Evolutionary conservation across 2,797 vertebrate species (phyloP).

Genomic region (Gouania willdenowi): DNA sequence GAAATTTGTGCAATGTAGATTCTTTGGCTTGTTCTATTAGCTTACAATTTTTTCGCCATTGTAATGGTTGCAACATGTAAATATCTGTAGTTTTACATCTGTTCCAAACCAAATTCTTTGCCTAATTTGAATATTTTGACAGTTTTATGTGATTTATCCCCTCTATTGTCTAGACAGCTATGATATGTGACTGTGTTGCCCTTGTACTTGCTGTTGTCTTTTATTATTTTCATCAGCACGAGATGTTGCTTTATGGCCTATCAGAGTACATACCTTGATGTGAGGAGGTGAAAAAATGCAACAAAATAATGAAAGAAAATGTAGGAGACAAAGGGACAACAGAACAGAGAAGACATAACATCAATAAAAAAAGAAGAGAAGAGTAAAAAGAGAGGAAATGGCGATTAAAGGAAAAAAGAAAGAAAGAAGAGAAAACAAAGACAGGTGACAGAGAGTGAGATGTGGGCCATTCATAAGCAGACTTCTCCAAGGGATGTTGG

Average conservation of each 20-base stretch:
- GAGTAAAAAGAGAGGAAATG: slow-evolving; percentile 39
- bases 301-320: slow-evolving; percentile 38
- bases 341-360: slow-evolving; percentile 64
- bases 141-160: slow-evolving; percentile 41
- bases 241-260: slow-evolving; percentile 36
- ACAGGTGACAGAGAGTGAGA: slow-evolving; percentile 58
- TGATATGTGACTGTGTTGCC: slow-evolving; percentile 28
- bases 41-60: slow-evolving; percentile 23
- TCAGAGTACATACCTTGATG: slow-evolving; percentile 51
- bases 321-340: slow-evolving; percentile 46
- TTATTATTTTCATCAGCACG: slow-evolving; percentile 51
- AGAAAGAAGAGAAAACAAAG: slow-evolving; percentile 59
- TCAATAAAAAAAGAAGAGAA: slow-evolving; percentile 38
- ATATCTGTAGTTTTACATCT: slow-evolving; percentile 43
- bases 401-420: slow-evolving; percentile 57
- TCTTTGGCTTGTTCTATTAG: too few species aligned
- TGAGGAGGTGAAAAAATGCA: slow-evolving; percentile 20
- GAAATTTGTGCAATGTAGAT: too few species aligned
- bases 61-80: slow-evolving; percentile 13
- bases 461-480: slow-evolving; percentile 77
- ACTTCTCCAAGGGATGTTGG: slow-evolving; percentile 63
- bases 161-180: slow-evolving; percentile 24
- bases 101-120: slow-evolving; percentile 28
- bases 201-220: slow-evolving; percentile 40
- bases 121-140: slow-evolving; percentile 53